Conservation (phyloP, 2,888 invertebrate species). For the Orthonychiurus folsomi region DNA sequence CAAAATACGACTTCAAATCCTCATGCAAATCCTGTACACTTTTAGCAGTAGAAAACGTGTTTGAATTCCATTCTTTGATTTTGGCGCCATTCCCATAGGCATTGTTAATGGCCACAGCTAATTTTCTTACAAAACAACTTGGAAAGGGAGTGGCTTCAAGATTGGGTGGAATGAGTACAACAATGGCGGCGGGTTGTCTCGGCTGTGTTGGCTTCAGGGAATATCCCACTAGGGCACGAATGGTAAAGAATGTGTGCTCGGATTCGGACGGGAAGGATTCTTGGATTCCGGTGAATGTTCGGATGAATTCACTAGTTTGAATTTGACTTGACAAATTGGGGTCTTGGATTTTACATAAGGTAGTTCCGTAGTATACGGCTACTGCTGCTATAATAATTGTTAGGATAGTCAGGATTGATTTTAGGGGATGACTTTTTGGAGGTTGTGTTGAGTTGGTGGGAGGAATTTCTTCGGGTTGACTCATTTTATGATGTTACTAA, state of each 20-base stretch:
- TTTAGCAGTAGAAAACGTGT: conserved; percentile 13
- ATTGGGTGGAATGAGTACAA: conserved; percentile 24
- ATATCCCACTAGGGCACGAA: conserved; percentile 22
- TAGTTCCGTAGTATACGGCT: no score
- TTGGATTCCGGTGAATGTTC: no score
- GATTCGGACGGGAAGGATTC: no score
- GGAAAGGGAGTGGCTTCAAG: conserved; percentile 20
- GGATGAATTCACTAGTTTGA: no score
- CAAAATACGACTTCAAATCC: conserved; percentile 27
- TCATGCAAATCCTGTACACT: conserved; percentile 25
- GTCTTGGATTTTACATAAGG: no score
- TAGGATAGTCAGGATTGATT: no score
- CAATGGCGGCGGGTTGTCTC: conserved; percentile 29
- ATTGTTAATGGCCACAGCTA: conserved; percentile 21
- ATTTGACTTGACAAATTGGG: no score
- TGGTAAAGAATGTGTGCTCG: conserved; percentile 29
- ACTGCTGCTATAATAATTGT: no score
- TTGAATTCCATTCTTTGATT: conserved; percentile 10
- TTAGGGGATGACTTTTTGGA: no score
- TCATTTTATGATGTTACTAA: no score
- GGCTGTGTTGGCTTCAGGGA: conserved; percentile 24
- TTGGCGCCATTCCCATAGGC: conserved; percentile 4
- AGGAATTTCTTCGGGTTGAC: no score
- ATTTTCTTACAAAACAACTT: conserved; percentile 23
- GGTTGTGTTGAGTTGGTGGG: no score